These are phyloP conservation scores for Microctenopoma lineatum DNA, from an alignment of 2,797 vertebrate genomes.

Conservation along the genomic window DNA sequence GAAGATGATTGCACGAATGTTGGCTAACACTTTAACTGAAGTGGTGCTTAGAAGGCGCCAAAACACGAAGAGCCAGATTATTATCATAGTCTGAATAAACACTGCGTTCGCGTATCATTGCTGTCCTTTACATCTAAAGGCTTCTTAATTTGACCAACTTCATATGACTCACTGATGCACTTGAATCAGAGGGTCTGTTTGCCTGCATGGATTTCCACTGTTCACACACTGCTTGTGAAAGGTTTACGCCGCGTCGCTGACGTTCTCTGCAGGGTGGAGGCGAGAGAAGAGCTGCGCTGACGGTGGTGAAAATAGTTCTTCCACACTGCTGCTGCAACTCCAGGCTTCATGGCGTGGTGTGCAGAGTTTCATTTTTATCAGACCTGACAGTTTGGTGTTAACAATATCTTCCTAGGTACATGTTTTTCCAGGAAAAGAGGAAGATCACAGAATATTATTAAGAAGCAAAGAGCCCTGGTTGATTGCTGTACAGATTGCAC, in stretches of 20 bases:
- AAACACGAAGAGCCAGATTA: slow-evolving; percentile 16
- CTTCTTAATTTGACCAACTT: not conserved
- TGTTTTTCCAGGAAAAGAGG: not conserved
- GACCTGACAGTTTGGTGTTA: slow-evolving; percentile 12
- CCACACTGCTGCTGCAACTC: slow-evolving; percentile 6
- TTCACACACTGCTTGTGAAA: not conserved
- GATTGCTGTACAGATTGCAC: slow-evolving; percentile 9
- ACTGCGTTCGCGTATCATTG: not conserved
- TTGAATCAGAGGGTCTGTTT: slow-evolving; percentile 3
- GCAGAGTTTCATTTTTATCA: slow-evolving; percentile 22
- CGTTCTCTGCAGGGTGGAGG: slow-evolving; percentile 30
- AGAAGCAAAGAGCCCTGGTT: not conserved
- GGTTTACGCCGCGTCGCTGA: slow-evolving; percentile 15
- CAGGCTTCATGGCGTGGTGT: not conserved
- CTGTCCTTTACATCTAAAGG: slow-evolving; percentile 1
- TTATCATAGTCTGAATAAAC: slow-evolving; percentile 26
- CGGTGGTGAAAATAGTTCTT: slow-evolving; percentile 18
- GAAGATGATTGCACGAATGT: slow-evolving; percentile 47
- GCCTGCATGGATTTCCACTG: not conserved
- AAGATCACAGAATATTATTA: slow-evolving; percentile 13
- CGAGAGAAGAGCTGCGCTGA: not conserved
- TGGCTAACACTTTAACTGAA: slow-evolving; percentile 32
- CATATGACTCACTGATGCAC: slow-evolving; percentile 1
- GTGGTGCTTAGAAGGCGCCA: slow-evolving; percentile 20
- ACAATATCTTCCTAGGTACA: slow-evolving; percentile 5